These are phyloP conservation scores for Lateolabrax maculatus DNA, from an alignment of 2,797 vertebrate species.

Conservation along the genomic window DNA sequence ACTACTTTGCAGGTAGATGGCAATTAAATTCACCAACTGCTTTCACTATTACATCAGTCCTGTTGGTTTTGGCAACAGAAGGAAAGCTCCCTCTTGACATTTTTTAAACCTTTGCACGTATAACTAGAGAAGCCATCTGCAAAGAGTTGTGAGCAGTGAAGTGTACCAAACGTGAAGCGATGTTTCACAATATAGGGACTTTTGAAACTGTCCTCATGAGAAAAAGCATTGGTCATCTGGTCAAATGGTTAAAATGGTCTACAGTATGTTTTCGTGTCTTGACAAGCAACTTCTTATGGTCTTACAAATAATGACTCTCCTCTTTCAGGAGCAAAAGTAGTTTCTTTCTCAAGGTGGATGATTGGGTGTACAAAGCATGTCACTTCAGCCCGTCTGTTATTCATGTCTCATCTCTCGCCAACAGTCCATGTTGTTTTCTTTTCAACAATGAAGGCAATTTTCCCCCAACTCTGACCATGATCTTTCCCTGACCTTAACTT, in stretches of 20 bases:
- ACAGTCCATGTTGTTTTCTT: neutral
- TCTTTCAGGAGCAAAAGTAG: neutral
- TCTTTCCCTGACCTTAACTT: neutral
- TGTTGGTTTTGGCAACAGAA: neutral
- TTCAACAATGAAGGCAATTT: neutral
- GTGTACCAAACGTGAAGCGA: neutral
- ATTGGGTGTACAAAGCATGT: neutral
- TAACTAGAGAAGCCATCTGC: neutral
- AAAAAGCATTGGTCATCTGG: neutral
- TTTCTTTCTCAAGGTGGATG: slow-evolving; percentile 18
- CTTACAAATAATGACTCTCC: too few species aligned
- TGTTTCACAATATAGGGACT: neutral
- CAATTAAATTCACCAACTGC: slow-evolving; percentile 1
- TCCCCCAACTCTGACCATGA: neutral
- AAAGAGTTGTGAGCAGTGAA: neutral
- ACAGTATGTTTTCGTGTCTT: neutral
- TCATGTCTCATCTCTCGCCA: neutral
- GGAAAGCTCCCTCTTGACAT: neutral
- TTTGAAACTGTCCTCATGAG: neutral
- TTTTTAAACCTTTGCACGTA: neutral
- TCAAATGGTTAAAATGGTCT: neutral
- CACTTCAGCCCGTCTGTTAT: neutral
- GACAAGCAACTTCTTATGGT: neutral
- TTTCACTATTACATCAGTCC: neutral
- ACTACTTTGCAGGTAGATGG: neutral